phyloP scores from a whole-genome alignment of 92 coral and sea anemone species.

The Isaurus tuberculatus region DNA sequence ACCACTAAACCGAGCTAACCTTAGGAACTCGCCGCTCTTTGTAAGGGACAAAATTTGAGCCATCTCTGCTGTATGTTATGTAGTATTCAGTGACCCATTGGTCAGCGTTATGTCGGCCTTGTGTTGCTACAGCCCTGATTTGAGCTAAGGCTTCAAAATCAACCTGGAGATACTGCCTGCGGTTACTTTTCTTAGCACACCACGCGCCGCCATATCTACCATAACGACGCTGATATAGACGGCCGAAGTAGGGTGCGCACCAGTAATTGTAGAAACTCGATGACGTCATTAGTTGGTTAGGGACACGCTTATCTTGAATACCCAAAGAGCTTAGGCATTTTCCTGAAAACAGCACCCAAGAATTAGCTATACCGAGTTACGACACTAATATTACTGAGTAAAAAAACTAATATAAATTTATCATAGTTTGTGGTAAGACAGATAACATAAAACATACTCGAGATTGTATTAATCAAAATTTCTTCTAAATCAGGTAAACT shows the following conservation, averaged over 20 bases:
- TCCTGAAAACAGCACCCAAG: slow-evolving; percentile 26
- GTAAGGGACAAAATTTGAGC: slow-evolving; percentile 64
- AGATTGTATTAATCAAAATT: no score
- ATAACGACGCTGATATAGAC: slow-evolving; percentile 73
- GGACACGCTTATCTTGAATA: slow-evolving; percentile 74
- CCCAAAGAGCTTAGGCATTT: slow-evolving; percentile 68
- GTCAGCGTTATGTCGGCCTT: slow-evolving; percentile 74
- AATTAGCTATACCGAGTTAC: neutral
- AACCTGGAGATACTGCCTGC: slow-evolving; percentile 72
- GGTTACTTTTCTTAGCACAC: slow-evolving; percentile 74
- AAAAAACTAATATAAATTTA: neutral
- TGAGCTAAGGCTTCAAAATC: slow-evolving; percentile 69
- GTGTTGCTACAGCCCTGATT: slow-evolving; percentile 69
- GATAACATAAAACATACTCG: no score
- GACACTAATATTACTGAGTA: neutral
- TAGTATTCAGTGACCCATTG: slow-evolving; percentile 86
- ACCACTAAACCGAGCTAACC: slow-evolving; percentile 40
- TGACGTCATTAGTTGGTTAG: slow-evolving; percentile 84
- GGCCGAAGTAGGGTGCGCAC: slow-evolving; percentile 84
- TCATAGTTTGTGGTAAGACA: no score
- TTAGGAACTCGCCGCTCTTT: slow-evolving; percentile 58
- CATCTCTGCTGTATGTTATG: slow-evolving; percentile 73
- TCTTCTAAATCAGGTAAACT: no score
- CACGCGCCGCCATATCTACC: slow-evolving; percentile 78
- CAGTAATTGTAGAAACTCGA: slow-evolving; percentile 75